phyloP scores from a whole-genome alignment of 2,888 invertebrate genomes.

The Azorinus chamasolen region DNA sequence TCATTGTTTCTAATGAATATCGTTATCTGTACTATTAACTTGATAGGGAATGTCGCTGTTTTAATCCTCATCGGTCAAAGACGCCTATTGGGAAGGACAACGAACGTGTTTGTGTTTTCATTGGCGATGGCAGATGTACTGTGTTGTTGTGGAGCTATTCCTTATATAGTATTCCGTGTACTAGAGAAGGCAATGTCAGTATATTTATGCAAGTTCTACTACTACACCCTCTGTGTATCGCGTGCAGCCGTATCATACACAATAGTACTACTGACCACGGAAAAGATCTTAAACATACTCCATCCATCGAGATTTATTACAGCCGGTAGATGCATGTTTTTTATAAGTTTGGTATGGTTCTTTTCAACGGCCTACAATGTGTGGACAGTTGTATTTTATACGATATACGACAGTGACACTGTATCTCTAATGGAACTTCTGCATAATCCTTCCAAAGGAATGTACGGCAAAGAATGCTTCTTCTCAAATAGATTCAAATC shows the following conservation, averaged over 20 bases:
- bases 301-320: slow-evolving; percentile 68
- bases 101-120: slow-evolving; percentile 80
- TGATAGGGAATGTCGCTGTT: slow-evolving; percentile 70
- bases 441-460: slow-evolving; percentile 32
- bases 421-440: slow-evolving; percentile 32
- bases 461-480: slow-evolving; percentile 63
- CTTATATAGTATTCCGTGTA: slow-evolving; percentile 45
- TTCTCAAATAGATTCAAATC: slow-evolving; percentile 71
- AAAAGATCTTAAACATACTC: slow-evolving; percentile 66
- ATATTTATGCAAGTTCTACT: slow-evolving; percentile 74
- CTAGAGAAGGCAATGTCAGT: slow-evolving; percentile 59
- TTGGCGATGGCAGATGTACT: slow-evolving; percentile 77
- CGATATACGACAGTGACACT: slow-evolving; percentile 58
- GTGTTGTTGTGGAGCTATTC: slow-evolving; percentile 53
- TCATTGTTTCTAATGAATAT: slow-evolving; percentile 51
- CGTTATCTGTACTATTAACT: slow-evolving; percentile 61
- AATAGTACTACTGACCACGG: slow-evolving; percentile 65
- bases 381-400: slow-evolving; percentile 81
- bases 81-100: slow-evolving; percentile 76
- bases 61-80: slow-evolving; percentile 73
- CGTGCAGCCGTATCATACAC: slow-evolving; percentile 77
- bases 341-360: slow-evolving; percentile 83
- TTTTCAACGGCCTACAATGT: slow-evolving; percentile 83
- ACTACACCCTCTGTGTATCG: slow-evolving; percentile 73
- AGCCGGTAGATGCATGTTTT: slow-evolving; percentile 80